phyloP scores from a whole-genome alignment of 1,140 invertebrate genomes.

The Geopemphigus sp. region DNA sequence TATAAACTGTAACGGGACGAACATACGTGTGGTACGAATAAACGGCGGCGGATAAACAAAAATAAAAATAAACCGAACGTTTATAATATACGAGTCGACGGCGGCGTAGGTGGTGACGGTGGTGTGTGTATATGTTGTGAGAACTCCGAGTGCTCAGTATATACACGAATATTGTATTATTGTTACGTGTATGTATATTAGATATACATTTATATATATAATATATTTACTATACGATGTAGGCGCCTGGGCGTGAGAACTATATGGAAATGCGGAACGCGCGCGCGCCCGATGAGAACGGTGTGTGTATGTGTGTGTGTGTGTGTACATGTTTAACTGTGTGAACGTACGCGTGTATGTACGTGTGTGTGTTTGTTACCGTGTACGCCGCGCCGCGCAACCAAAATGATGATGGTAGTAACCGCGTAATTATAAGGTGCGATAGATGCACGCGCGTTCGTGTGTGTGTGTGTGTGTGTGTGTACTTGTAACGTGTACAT shows the following conservation, averaged over 20 bases:
- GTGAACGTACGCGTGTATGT: neutral
- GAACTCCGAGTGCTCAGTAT: slow-evolving; percentile 7
- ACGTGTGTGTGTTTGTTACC: neutral
- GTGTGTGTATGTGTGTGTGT: too few relatives aligned
- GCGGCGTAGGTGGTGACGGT: slow-evolving; percentile 22
- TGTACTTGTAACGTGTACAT: too few relatives aligned
- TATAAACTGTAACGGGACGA: too few relatives aligned
- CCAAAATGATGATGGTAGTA: neutral
- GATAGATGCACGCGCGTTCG: neutral
- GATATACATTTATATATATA: neutral
- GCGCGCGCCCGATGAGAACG: neutral
- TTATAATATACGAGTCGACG: neutral
- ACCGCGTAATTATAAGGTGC: slow-evolving; percentile 43
- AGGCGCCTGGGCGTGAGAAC: slow-evolving; percentile 47
- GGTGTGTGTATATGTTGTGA: neutral
- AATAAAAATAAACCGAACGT: neutral
- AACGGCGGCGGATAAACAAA: too few relatives aligned
- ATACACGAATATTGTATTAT: neutral
- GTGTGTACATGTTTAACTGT: too few relatives aligned
- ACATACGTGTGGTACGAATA: too few relatives aligned
- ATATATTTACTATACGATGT: slow-evolving; percentile 17
- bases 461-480: too few relatives aligned
- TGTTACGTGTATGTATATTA: neutral
- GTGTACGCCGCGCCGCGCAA: neutral
- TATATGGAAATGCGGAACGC: neutral